Evolutionary conservation across 2,113 vertebrate genomes (phyloP).

Genomic region (Hassar affinis): DNA sequence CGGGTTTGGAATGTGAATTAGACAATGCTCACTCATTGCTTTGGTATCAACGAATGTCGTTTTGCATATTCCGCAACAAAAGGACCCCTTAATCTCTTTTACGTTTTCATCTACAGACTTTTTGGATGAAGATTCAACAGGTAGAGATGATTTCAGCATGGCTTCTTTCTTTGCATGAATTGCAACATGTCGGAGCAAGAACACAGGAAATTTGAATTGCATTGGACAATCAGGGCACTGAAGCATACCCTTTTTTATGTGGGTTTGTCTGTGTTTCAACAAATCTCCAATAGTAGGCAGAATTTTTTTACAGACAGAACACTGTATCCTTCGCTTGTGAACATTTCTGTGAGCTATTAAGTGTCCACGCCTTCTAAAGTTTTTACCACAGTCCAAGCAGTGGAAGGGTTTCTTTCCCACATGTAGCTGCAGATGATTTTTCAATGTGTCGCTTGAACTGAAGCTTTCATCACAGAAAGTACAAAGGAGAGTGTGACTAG

Average conservation of each 20-base stretch:
- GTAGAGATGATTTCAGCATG: not conserved
- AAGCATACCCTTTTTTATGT: slow-evolving; percentile 66
- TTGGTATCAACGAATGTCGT: slow-evolving; percentile 59
- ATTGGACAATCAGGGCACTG: slow-evolving; percentile 70
- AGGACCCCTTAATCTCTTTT: not conserved
- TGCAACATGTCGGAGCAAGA: slow-evolving; percentile 65
- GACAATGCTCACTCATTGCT: slow-evolving; percentile 64
- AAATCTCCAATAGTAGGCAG: slow-evolving; percentile 67
- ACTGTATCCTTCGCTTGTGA: slow-evolving; percentile 71
- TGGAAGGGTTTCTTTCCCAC: slow-evolving; percentile 67
- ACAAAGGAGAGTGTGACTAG: slow-evolving; percentile 51
- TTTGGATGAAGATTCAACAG: slow-evolving; percentile 15
- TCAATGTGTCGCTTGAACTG: slow-evolving; percentile 37
- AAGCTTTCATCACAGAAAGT: slow-evolving; percentile 67
- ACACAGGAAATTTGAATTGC: slow-evolving; percentile 66
- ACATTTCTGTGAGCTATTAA: slow-evolving; percentile 66
- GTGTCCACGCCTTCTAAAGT: slow-evolving; percentile 61
- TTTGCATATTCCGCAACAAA: slow-evolving; percentile 66
- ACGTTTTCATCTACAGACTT: slow-evolving; percentile 8
- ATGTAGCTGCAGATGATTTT: slow-evolving; percentile 65
- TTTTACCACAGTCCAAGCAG: slow-evolving; percentile 71
- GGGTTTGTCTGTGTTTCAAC: slow-evolving; percentile 68
- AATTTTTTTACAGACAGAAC: slow-evolving; percentile 72
- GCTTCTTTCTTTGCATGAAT: slow-evolving; percentile 54
- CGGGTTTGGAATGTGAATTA: slow-evolving; percentile 62